A percentile compares a stretch with the other conserved stretches of the same genome.
Conservation (phyloP, 2,113 vertebrate genomes). For the Leucopsar rothschildi region DNA sequence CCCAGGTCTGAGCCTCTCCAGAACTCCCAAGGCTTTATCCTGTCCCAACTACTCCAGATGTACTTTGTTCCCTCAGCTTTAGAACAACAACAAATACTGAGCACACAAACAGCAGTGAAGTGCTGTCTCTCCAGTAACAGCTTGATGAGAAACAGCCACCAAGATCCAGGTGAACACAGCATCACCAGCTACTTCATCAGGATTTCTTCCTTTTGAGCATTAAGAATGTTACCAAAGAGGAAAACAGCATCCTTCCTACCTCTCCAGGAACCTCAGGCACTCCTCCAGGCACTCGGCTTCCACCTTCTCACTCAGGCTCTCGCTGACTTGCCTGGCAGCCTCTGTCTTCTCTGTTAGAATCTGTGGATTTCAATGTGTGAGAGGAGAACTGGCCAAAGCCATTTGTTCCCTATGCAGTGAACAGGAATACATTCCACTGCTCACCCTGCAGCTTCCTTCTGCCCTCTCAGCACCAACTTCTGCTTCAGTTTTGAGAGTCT, state of each 20-base stretch:
- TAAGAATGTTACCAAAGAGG: background rate
- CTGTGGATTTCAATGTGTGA: background rate
- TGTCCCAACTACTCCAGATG: background rate
- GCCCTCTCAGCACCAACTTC: background rate
- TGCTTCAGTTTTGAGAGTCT: background rate
- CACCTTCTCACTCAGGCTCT: background rate
- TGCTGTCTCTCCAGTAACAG: background rate
- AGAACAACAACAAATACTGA: background rate
- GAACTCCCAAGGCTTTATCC: background rate
- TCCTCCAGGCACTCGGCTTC: constrained; percentile 31
- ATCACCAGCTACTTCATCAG: background rate
- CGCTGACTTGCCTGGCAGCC: background rate
- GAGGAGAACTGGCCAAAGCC: background rate
- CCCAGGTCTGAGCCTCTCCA: background rate
- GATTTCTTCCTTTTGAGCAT: background rate
- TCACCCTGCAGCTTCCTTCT: background rate
- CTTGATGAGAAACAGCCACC: background rate
- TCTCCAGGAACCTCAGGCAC: constrained; percentile 41
- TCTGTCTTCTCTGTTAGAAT: background rate
- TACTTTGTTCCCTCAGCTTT: background rate
- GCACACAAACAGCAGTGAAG: background rate
- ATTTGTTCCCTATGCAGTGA: background rate
- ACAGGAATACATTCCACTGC: background rate
- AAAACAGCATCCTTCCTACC: constrained; percentile 22
- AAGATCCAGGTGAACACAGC: background rate